These are phyloP conservation scores for Chrysocyon brachyurus DNA, from an alignment of 2,797 vertebrate species.

Conservation along the genomic window DNA sequence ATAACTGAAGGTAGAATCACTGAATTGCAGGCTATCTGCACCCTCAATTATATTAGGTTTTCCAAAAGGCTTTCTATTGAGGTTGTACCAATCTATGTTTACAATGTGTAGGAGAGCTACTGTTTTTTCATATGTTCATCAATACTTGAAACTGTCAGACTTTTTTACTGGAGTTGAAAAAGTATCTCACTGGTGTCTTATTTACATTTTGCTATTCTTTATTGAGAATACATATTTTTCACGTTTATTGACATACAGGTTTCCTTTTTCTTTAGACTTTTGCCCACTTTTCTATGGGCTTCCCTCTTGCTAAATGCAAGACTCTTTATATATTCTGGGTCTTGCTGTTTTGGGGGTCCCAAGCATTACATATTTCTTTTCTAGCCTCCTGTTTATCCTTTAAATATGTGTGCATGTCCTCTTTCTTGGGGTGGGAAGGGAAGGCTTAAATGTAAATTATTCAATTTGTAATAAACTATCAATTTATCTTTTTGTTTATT, in stretches of 20 bases:
- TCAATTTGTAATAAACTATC: conserved; percentile 25
- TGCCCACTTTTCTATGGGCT: neutral
- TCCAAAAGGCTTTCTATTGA: neutral
- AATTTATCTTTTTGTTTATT: neutral
- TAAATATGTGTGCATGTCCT: neutral
- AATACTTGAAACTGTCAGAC: neutral
- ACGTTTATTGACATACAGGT: neutral
- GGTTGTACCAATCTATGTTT: neutral
- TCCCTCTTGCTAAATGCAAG: neutral
- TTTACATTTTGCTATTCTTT: conserved; percentile 9
- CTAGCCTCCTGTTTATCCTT: neutral
- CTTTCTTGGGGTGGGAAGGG: neutral
- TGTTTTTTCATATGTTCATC: neutral
- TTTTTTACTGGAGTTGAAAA: neutral
- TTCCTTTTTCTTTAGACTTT: neutral
- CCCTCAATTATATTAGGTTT: neutral
- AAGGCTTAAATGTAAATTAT: neutral
- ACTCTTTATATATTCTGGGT: neutral
- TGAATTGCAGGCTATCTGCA: neutral
- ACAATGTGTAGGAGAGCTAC: neutral
- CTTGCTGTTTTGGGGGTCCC: neutral
- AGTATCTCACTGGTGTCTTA: neutral
- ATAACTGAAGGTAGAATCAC: neutral
- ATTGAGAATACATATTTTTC: neutral
- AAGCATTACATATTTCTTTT: conserved; percentile 10